Base-by-base conservation (phyloP, 1,140 invertebrate species). In the Yoshiicerus persimilis region DNA sequence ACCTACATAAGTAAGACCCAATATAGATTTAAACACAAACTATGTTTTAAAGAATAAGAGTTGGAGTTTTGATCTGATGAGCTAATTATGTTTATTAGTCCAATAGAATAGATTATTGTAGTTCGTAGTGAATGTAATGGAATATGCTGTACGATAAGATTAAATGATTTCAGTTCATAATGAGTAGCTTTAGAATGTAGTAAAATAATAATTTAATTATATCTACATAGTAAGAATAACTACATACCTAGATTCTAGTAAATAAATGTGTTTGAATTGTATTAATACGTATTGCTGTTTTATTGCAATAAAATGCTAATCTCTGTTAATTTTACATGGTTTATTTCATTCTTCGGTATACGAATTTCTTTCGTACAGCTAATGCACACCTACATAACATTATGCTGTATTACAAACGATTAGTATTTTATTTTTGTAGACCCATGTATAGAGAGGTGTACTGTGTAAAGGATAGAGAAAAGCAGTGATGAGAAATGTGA, bases 61-160 rank as follows among this genome's bases (percentile, higher is more conserved):
- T 80, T 80, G 75, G 75, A 80, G 75, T 80, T 80, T 36, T 80
- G 75, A 80, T 80, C 75, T 80, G 75, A 80, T 80, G 75, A 80
- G 75, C 75, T 80, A 80, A 80, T n/a, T 80, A 38, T 36, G n/a
- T 34, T 80, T 80, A 80, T 80, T 80, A 80, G 30, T 80, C 20
- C 34, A 80, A 10, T 80, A 34, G 30, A 36, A 11, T 36, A 34
- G 8, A 36, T 38, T 80, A 80, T 20, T 56, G 10, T 70, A 70
- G 66, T 16, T 30, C 30, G 16, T 4, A 30, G 16, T 25, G 13
- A 13, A 30, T 70, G 27, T 11, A 70, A 25, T 70, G 11, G 30
- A 32, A 11, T 80, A 70, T 70, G 23, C 64, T 27, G 64, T 70
- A 27, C 64, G 27, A 80, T 80, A 80, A 80, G 32, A 80, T 23